Base-by-base conservation (phyloP, 2,113 vertebrate species). In the Ophiodon elongatus region DNA sequence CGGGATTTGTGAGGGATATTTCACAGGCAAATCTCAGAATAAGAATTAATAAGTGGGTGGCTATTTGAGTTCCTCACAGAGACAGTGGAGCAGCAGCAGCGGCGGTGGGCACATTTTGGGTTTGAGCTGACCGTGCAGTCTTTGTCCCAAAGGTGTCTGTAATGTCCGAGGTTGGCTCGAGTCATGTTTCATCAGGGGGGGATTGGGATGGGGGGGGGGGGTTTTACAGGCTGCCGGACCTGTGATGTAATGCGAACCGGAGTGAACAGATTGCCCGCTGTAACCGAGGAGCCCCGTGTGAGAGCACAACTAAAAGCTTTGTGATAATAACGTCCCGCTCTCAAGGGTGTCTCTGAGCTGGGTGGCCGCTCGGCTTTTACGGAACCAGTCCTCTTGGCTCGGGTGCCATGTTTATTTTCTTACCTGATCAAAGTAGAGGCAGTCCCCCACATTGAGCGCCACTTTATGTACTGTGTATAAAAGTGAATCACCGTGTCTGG, bases 191-290 rank as follows among this genome's bases (percentile, higher is more conserved):
- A 89, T 81, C 73, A 76, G 31, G 23, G 39, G 45, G 41, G 88
- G 90, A n/a, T n/a, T n/a, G n/a, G n/a, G n/a, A n/a, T n/a, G n/a
- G n/a, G 89, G 90, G 35, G 88, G 90, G n/a, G 54, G 54, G 87
- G 90, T 88, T 91, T 92, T 94, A 79, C 85, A 85, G 83, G 76
- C 90, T 82, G 89, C 88, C 27, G 45, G 62, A 88, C 79, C 60
- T 85, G 86, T 93, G 93, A 94, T 91, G 90, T 94, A 89, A 94
- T 91, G 88, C 17, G 82, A 94, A 91, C 83, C 82, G 80, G 75
- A 65, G 73, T 50, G 85, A 92, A 77, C 84, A 86, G 85, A 86
- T 83, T 92, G 89, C 41, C 79, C 63, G 65, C 73, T 80, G 73
- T 75, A 80, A 82, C 76, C 70, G 82, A 84, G 82, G 45, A 80